phyloP scores from a whole-genome alignment of 2,888 invertebrate species.

The Tenthredo notha region DNA sequence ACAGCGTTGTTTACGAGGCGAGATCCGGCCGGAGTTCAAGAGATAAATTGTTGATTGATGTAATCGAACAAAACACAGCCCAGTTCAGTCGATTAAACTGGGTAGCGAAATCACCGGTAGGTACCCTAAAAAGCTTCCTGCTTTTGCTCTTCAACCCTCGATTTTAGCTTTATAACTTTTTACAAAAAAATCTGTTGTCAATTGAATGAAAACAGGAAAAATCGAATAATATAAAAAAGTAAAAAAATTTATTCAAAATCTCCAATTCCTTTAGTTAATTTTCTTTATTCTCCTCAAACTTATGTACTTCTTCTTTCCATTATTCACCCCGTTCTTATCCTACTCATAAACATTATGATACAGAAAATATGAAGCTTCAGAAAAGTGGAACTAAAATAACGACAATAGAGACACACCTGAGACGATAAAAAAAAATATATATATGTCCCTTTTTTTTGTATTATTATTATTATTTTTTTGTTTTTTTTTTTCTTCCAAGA shows the following conservation, averaged over 20 bases:
- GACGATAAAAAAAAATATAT: not conserved
- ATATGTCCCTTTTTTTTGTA: too few species aligned
- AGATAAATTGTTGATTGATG: constrained; percentile 47
- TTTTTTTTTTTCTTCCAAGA: not conserved
- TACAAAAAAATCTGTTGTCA: not conserved
- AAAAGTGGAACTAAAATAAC: not conserved
- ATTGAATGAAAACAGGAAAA: not conserved
- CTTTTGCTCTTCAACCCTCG: not conserved
- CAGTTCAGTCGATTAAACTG: constrained; percentile 40
- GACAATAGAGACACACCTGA: constrained; percentile 7
- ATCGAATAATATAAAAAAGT: not conserved
- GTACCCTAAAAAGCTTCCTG: constrained; percentile 30
- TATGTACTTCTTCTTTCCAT: not conserved
- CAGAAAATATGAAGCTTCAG: not conserved
- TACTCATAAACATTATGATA: not conserved
- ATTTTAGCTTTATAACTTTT: not conserved
- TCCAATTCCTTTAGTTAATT: not conserved
- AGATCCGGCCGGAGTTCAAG: not conserved
- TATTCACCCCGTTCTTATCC: not conserved
- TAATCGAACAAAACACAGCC: constrained; percentile 43
- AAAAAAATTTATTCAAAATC: not conserved
- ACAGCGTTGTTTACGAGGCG: constrained; percentile 45
- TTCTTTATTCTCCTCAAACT: not conserved
- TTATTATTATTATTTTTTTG: too few species aligned
- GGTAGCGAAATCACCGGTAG: constrained; percentile 1